Conservation (phyloP, 2,113 vertebrate genomes). For the Toxotes chatareus region DNA sequence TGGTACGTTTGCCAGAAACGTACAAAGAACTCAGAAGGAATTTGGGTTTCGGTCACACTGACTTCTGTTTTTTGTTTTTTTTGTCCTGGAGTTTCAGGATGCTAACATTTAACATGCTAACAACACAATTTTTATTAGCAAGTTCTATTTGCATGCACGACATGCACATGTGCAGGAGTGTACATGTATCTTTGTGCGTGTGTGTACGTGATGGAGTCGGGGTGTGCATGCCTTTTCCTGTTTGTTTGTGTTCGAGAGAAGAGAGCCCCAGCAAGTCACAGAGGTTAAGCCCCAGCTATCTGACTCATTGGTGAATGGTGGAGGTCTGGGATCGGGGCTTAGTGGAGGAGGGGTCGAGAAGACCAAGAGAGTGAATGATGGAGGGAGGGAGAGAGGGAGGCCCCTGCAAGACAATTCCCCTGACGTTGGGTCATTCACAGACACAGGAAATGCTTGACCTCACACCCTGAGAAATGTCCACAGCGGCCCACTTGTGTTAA, state of each 20-base stretch:
- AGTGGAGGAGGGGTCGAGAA: constrained; percentile 71
- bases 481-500: constrained; percentile 84
- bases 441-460: constrained; percentile 87
- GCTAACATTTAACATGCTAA: not conserved
- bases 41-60: constrained; percentile 10
- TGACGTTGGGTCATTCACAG: constrained; percentile 78
- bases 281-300: constrained; percentile 75
- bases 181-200: not conserved
- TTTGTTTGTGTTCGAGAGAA: constrained; percentile 74
- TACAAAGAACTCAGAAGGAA: not conserved
- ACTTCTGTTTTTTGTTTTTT: not conserved
- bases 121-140: not conserved
- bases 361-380: constrained; percentile 68
- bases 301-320: constrained; percentile 67
- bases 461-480: constrained; percentile 82
- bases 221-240: constrained; percentile 53
- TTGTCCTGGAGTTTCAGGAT: not conserved
- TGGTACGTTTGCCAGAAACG: not conserved
- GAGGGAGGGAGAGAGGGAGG: constrained; percentile 62
- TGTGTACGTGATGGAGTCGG: constrained; percentile 15
- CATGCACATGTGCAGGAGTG: not conserved
- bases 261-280: constrained; percentile 55
- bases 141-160: constrained; percentile 6
- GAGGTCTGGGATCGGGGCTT: constrained; percentile 66
- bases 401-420: constrained; percentile 77